Base-by-base conservation (phyloP, 2,888 invertebrate genomes). In the Tryphoninae sp. region DNA sequence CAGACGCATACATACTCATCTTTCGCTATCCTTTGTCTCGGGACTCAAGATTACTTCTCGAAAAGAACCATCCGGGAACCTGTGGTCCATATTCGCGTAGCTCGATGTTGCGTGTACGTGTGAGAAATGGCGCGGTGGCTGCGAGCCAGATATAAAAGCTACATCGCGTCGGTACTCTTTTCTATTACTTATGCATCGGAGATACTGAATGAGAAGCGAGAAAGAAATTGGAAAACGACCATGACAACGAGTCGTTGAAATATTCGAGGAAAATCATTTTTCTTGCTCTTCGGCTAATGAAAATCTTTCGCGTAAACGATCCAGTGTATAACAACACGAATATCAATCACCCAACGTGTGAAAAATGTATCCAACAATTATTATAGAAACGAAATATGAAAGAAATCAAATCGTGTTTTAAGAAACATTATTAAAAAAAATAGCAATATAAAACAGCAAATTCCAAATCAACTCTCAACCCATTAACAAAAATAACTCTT, bases 21-120 rank as follows among this genome's bases (percentile, higher is more conserved):
- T 71, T 51, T n/a, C 16, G 33, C 4, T 53, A 33, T 33, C 53
- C 65, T 71, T 65, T 78, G 75, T 81, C 51, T 61, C 16, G 8
- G 61, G 59, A 2, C 55, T 49, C 19, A 51, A 55, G 53, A 79
- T 75, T 55, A 75, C 55, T 72, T 49, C 45, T 45, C 72, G 55
- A 71, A 55, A 33, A 55, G 81, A 55, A 58, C 19, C 42, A 61
- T 65, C 61, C 45, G 49, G 23, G 40, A 73, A 58, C 33, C 42
- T 61, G 45, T 13, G 26, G 40, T 51, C 33, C 22, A 51, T 61
- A 23, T 68, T 42, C 40, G 53, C 51, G 45, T 26, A 49, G 40
- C 16, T n/a, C 8, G 51, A 1, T 55, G 55, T 55, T 19, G 16
- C 45, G 45, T 13, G 42, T 22, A 51, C 19, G 19, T 22, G 8